phyloP scores from a whole-genome alignment of 2,888 invertebrate species.

The Panzeria rudis region DNA sequence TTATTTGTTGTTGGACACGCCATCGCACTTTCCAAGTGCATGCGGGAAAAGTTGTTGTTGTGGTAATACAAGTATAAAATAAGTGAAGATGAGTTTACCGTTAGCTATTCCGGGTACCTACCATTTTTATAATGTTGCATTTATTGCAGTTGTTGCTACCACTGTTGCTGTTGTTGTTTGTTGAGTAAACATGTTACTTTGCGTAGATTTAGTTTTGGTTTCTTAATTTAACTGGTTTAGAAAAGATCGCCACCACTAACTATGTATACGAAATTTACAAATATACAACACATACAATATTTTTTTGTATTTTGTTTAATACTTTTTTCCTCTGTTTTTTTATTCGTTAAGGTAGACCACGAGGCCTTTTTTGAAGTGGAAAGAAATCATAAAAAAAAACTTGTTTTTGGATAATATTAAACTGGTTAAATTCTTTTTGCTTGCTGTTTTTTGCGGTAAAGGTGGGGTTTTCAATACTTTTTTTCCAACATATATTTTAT shows the following conservation, averaged over 20 bases:
- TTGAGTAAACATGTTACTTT: constrained; percentile 67
- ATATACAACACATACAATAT: not conserved
- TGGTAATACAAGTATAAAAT: constrained; percentile 24
- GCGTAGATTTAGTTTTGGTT: constrained; percentile 47
- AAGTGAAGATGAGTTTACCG: constrained; percentile 63
- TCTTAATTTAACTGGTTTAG: constrained; percentile 56
- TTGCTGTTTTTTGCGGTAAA: constrained; percentile 66
- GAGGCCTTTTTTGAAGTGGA: constrained; percentile 65
- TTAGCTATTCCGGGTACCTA: constrained; percentile 70
- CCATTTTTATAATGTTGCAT: constrained; percentile 62
- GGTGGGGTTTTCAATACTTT: constrained; percentile 66
- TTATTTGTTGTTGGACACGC: constrained; percentile 18
- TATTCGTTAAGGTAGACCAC: constrained; percentile 64
- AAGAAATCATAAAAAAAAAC: constrained; percentile 65
- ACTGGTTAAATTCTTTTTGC: constrained; percentile 70
- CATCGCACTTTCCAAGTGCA: constrained; percentile 16
- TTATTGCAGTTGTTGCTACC: constrained; percentile 17
- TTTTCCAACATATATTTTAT: constrained; percentile 10
- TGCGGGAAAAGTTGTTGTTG: constrained; percentile 22
- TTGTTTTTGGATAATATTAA: constrained; percentile 65
- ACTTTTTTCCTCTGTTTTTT: constrained; percentile 2
- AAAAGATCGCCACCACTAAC: constrained; percentile 28
- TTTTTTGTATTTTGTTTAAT: constrained; percentile 38
- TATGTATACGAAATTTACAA: constrained; percentile 30
- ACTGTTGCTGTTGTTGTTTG: constrained; percentile 21